Percentiles rank a stretch among this genome's conserved stretches.
Conservation (phyloP, 2,888 invertebrate genomes). For the Pogonocherus hispidulus region DNA sequence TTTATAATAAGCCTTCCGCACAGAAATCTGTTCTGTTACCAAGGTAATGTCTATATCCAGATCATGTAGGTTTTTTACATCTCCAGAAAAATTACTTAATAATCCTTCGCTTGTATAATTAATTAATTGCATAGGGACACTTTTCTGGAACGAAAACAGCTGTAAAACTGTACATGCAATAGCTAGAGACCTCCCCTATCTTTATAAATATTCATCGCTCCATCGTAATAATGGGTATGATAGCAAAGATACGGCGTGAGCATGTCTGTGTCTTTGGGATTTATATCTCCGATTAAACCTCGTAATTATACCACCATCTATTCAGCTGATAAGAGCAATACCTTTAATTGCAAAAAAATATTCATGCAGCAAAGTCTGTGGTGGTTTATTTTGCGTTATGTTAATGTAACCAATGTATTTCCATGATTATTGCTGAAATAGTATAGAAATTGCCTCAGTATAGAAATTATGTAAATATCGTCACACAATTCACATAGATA, state of each 20-base stretch:
- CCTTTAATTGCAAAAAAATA: constrained; percentile 14
- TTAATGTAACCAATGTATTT: too few relatives aligned
- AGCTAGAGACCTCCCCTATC: constrained; percentile 27
- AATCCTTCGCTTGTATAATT: background rate
- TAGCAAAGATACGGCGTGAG: constrained; percentile 28
- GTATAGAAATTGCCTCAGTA: too few relatives aligned
- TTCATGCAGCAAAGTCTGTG: too few relatives aligned
- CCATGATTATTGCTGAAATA: too few relatives aligned
- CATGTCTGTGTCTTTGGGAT: constrained; percentile 29
- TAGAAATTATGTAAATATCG: too few relatives aligned
- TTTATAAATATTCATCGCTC: constrained; percentile 31
- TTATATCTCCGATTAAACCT: constrained; percentile 31
- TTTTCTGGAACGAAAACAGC: constrained; percentile 1
- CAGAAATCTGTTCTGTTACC: background rate
- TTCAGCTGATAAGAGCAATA: constrained; percentile 18
- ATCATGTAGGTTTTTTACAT: background rate
- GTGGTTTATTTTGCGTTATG: too few relatives aligned
- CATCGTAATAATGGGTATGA: constrained; percentile 32
- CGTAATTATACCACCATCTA: constrained; percentile 31
- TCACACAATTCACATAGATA: too few relatives aligned
- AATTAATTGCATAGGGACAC: constrained; percentile 26
- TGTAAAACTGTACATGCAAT: constrained; percentile 9
- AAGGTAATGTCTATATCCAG: constrained; percentile 9
- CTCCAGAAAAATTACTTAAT: background rate
- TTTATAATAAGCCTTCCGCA: background rate